Evolutionary conservation across 2,113 vertebrate genomes (phyloP).

Genomic region (Antechinus stuartii): DNA sequence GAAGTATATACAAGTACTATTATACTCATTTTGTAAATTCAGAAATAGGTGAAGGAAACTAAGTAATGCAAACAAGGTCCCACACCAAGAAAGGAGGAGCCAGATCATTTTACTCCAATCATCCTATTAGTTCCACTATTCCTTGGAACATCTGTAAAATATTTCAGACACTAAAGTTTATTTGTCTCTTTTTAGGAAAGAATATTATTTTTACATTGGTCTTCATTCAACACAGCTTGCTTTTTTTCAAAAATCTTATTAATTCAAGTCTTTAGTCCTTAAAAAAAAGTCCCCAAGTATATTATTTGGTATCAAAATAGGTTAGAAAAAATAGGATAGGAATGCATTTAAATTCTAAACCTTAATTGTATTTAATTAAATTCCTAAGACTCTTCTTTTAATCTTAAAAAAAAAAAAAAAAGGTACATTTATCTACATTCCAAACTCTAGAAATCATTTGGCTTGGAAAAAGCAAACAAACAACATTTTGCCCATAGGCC

Average conservation of each 20-base stretch:
- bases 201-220: constrained; percentile 13
- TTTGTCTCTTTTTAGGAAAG: neutral
- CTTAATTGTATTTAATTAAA: constrained; percentile 48
- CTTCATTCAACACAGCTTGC: constrained; percentile 18
- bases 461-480: neutral
- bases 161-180: constrained; percentile 29
- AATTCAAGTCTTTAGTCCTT: neutral
- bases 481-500: constrained; percentile 37
- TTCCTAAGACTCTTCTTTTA: constrained; percentile 29
- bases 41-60: neutral
- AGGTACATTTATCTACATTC: constrained; percentile 3
- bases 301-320: constrained; percentile 11
- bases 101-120: neutral
- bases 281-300: constrained; percentile 1
- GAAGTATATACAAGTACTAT: neutral
- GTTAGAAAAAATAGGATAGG: neutral
- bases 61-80: neutral
- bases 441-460: constrained; percentile 12
- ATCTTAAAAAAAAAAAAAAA: neutral
- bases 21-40: neutral
- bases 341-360: constrained; percentile 26
- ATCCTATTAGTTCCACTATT: neutral
- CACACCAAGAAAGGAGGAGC: neutral
- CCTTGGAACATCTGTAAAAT: neutral
- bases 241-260: constrained; percentile 49